Evolutionary conservation across 2,888 invertebrate species (phyloP).

Genomic region (Bugula neritina): DNA sequence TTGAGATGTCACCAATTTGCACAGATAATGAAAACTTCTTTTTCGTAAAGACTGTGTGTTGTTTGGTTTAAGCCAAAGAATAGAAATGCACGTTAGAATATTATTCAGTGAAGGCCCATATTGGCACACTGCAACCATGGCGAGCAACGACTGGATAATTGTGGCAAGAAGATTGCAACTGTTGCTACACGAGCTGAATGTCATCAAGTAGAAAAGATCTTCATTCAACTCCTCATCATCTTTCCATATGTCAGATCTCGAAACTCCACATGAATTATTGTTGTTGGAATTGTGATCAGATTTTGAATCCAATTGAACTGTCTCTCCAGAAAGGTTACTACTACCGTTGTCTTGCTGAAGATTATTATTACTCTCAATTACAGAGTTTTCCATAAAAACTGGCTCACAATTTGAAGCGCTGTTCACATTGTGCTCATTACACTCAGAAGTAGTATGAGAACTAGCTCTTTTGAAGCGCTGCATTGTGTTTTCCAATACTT

Average conservation of each 20-base stretch:
- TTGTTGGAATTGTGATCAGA: neutral
- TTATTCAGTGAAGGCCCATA: neutral
- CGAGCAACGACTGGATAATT: neutral
- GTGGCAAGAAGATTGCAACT: neutral
- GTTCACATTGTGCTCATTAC: too few relatives aligned
- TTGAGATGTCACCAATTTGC: neutral
- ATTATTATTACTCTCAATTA: too few relatives aligned
- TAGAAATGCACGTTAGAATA: neutral
- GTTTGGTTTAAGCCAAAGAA: neutral
- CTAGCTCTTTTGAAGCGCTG: too few relatives aligned
- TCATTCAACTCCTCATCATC: neutral
- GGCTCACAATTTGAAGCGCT: too few relatives aligned
- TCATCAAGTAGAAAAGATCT: neutral
- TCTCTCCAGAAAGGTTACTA: too few relatives aligned
- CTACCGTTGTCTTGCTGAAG: too few relatives aligned
- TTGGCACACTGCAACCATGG: neutral
- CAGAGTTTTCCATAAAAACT: too few relatives aligned
- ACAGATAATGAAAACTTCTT: neutral
- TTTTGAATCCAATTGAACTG: too few relatives aligned
- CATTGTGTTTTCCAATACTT: too few relatives aligned
- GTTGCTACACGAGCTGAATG: neutral
- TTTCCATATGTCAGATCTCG: neutral
- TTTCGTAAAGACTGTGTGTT: neutral
- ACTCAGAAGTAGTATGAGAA: too few relatives aligned
- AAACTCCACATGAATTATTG: neutral